Base-by-base conservation (phyloP, 2,113 vertebrate genomes). In the Heterotis niloticus region DNA sequence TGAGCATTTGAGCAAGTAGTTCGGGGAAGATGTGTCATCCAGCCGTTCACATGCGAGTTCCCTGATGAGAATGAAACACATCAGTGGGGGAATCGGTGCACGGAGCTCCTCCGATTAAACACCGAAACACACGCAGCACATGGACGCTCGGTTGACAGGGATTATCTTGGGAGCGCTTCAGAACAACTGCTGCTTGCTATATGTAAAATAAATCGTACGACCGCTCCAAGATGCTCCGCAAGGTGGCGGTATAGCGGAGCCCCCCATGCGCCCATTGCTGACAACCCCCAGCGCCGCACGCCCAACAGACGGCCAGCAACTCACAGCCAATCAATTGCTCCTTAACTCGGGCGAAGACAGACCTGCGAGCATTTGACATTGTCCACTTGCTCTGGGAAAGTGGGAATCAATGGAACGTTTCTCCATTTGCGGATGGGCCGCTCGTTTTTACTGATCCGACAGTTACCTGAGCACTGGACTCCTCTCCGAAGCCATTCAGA, bases 301-400 rank as follows among this genome's bases (percentile, higher is more conserved):
- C 51, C 65, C n/a, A 24, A 69, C 24, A 59, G 65, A 44, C 16
- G 23, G 12, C 24, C 5, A 11, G 51, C 5, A 26, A 24, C 26
- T 14, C 20, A n/a, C 52, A 16, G 11, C 12, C 9, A 18, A 78
- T 18, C 34, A 68, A 29, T 69, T 59, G 54, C 76, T 69, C 24
- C 29, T 78, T 78, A 78, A 54, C 54, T 78, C 10, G 7, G n/a
- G 29, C 51, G 57, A 44, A 56, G 64, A 69, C 16, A 28, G 26
- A 34, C 11, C 23, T 17, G 18, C 10, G 12, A 34, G 20, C 75
- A 76, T 51, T n/a, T 23, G 60, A 64, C 75, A 29, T n/a, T 44
- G 51, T n/a, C 28, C 75, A 44, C 18, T 52, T n/a, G 51, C 60
- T 12, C 73, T 20, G 23, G 24, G 68, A 44, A 62, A 62, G 59